Evolutionary conservation across 1,140 invertebrate species (phyloP).

Genomic region (Drosophila nasuta): DNA sequence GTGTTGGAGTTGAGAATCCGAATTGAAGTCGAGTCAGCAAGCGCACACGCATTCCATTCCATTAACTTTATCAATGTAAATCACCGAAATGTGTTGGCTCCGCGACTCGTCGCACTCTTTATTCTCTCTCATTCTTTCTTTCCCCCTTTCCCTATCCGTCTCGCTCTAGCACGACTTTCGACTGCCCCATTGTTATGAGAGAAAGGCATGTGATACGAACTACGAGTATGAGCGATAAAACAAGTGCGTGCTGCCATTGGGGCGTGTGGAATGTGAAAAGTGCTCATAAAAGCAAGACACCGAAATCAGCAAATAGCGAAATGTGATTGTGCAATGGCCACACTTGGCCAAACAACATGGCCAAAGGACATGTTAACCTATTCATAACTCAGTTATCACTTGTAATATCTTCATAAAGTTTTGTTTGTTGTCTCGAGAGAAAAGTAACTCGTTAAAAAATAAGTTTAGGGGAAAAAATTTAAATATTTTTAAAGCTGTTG

Average conservation of each 20-base stretch:
- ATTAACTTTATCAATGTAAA: slow-evolving; percentile 83
- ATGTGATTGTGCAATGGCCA: slow-evolving; percentile 34
- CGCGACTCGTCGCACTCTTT: slow-evolving; percentile 12
- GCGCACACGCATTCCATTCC: slow-evolving; percentile 77
- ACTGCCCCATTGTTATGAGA: slow-evolving; percentile 46
- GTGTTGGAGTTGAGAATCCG: slow-evolving; percentile 33
- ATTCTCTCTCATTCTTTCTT: not conserved
- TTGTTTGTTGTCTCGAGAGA: not conserved
- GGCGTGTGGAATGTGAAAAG: slow-evolving; percentile 43
- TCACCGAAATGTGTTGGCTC: slow-evolving; percentile 75
- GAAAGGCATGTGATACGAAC: slow-evolving; percentile 43
- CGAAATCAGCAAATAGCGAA: slow-evolving; percentile 43
- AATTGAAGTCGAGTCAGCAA: slow-evolving; percentile 70
- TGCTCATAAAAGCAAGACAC: slow-evolving; percentile 52
- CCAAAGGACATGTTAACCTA: slow-evolving; percentile 12
- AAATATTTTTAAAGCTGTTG: not conserved
- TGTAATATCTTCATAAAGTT: slow-evolving; percentile 20
- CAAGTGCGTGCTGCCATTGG: slow-evolving; percentile 46
- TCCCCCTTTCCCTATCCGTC: not conserved
- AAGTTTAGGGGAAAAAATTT: not conserved
- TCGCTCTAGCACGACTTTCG: slow-evolving; percentile 1
- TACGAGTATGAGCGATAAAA: slow-evolving; percentile 46
- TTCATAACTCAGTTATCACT: slow-evolving; percentile 34
- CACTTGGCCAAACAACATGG: slow-evolving; percentile 11
- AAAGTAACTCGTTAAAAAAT: not conserved